A percentile compares a stretch with the other conserved stretches of the same genome.
Conservation (phyloP, 2,888 invertebrate species). For the Rutpela maculata region DNA sequence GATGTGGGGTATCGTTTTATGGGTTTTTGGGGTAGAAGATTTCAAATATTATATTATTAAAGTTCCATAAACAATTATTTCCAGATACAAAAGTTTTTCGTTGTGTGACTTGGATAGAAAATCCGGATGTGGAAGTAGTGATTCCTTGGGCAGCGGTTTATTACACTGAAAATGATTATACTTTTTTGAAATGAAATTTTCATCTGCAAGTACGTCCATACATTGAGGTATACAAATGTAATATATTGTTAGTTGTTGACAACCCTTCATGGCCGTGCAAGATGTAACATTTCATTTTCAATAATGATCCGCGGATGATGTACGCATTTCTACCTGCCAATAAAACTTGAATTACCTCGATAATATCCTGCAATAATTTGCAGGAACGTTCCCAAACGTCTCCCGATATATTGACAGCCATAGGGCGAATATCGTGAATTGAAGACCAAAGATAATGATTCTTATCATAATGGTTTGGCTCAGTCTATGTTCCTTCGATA, state of each 20-base stretch:
- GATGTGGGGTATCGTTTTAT: too few relatives aligned
- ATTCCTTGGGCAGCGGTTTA: too few relatives aligned
- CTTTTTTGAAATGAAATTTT: not conserved
- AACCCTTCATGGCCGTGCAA: not conserved
- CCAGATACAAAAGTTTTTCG: too few relatives aligned
- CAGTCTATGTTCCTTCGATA: not conserved
- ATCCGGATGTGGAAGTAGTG: too few relatives aligned
- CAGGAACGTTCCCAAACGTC: not conserved
- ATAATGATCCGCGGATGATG: not conserved
- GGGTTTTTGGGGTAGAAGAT: too few relatives aligned
- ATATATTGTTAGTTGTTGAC: not conserved
- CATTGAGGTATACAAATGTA: too few relatives aligned
- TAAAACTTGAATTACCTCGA: not conserved
- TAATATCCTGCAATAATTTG: constrained; percentile 1
- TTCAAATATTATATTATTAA: too few relatives aligned
- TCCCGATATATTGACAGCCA: not conserved
- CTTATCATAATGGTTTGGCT: constrained; percentile 2
- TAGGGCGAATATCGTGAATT: not conserved
- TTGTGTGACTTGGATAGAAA: too few relatives aligned
- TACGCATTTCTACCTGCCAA: not conserved
- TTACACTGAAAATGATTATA: too few relatives aligned
- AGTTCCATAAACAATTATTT: too few relatives aligned
- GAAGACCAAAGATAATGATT: constrained; percentile 4
- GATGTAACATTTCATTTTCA: not conserved
- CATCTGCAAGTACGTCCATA: too few relatives aligned